phyloP scores from a whole-genome alignment of 2,113 vertebrate genomes.

The Channa maculata region DNA sequence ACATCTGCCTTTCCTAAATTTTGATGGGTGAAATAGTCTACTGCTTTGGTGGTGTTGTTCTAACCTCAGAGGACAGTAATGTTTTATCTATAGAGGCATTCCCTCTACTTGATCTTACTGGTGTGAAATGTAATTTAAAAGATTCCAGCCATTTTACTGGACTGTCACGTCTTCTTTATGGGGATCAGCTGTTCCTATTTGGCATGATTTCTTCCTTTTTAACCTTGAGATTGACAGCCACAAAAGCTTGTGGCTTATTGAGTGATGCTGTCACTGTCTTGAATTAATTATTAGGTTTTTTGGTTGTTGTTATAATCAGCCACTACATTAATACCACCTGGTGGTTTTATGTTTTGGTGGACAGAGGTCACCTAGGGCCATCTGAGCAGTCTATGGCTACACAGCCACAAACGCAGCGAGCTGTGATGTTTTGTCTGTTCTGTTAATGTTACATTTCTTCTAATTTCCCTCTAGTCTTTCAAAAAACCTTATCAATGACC shows the following conservation, averaged over 20 bases:
- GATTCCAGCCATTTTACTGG: background rate
- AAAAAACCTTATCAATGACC: constrained; percentile 78
- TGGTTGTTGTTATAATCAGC: background rate
- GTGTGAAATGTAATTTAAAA: background rate
- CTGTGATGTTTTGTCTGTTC: background rate
- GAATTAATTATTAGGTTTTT: background rate
- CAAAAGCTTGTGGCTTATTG: background rate
- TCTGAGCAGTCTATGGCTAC: too few relatives aligned
- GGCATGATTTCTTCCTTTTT: background rate
- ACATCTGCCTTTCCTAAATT: too few relatives aligned
- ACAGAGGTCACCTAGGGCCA: too few relatives aligned
- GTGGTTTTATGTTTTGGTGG: too few relatives aligned
- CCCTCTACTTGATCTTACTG: too few relatives aligned
- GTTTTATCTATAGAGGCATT: too few relatives aligned
- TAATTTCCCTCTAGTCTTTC: constrained; percentile 82
- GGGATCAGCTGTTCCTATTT: constrained; percentile 8
- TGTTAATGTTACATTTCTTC: background rate
- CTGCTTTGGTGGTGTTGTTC: too few relatives aligned
- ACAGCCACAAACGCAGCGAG: too few relatives aligned
- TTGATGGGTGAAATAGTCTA: too few relatives aligned
- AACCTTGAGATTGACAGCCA: background rate
- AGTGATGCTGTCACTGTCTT: background rate
- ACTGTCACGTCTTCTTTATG: constrained; percentile 4
- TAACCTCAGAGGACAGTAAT: too few relatives aligned
- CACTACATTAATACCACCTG: too few relatives aligned